Evolutionary conservation across 2,888 invertebrate genomes (phyloP), one percentile per base, ranked within the genome.

Genomic region (Euzetes globulus): DNA sequence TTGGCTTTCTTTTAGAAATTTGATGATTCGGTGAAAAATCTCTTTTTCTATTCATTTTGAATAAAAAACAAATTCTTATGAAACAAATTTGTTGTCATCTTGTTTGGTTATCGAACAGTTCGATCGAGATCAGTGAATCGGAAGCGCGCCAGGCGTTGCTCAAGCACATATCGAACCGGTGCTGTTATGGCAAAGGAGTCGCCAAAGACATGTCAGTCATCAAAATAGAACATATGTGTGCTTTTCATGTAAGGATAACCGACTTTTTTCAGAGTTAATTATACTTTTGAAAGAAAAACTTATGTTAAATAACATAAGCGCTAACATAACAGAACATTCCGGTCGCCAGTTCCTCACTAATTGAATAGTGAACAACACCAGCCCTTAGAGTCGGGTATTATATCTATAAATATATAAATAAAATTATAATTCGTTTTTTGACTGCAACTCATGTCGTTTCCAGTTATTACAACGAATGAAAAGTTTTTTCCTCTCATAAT

Each of bases 141-240:
- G 82, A 84, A 73, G 85, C 84, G 0, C 79, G 84, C 73, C 80
- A 83, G 47, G 84, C 84, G 0, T 80, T 86, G 27, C 77, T 83
- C 45, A 79, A 81, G 19, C 81, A 82, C 78, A 84, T 84, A n/a
- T 81, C 82, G 33, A 81, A 83, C 63, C 82, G 84, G 78, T 85
- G 85, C 78, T 86, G 86, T 80, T 86, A 85, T 81, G 85, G 85
- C 15, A 82, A 81, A 72, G 81, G 81, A 9, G 84, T 85, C 15
- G 85, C 84, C 5, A 79, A 81, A 75, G 80, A 84, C 72, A 82
- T 86, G 82, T 80, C 81, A 27, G 82, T 85, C 71, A 82, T 81
- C n/a, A 84, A 84, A 73, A 82, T 86, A 29, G 80, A 82, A 58
- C 83, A 84, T 75, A 81, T 83, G 25, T 83, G 82, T 75, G 85